Percentiles rank a stretch among this genome's conserved stretches.
phyloP scores from a whole-genome alignment of 2,888 invertebrate genomes.

The Sminthurides aquaticus region DNA sequence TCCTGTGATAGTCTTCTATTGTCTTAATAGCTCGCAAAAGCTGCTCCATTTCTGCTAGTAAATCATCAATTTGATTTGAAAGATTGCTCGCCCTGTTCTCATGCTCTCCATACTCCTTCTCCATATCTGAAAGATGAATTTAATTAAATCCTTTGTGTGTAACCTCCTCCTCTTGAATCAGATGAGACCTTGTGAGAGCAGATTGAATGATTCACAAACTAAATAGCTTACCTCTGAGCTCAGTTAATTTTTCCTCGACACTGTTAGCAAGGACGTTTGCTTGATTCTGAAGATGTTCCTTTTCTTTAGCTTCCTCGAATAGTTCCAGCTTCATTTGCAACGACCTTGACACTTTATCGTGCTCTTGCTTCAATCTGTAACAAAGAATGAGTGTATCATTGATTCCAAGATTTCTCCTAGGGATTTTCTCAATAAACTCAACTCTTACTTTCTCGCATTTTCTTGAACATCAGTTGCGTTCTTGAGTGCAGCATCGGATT shows the following conservation, averaged over 20 bases:
- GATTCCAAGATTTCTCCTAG: neutral
- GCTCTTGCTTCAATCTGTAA: slow-evolving; percentile 56
- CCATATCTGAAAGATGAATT: slow-evolving; percentile 51
- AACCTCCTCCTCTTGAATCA: neutral
- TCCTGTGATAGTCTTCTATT: slow-evolving; percentile 58
- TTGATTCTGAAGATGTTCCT: slow-evolving; percentile 66
- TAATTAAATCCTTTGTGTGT: neutral
- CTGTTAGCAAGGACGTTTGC: slow-evolving; percentile 76
- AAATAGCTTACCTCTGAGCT: slow-evolving; percentile 54
- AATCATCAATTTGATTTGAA: slow-evolving; percentile 55
- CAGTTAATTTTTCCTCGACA: slow-evolving; percentile 65
- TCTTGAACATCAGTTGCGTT: slow-evolving; percentile 64
- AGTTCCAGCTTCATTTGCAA: slow-evolving; percentile 65
- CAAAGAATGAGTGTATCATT: neutral
- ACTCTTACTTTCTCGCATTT: slow-evolving; percentile 51
- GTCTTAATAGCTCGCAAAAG: slow-evolving; percentile 57
- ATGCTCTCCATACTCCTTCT: slow-evolving; percentile 60
- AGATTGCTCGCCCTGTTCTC: slow-evolving; percentile 57
- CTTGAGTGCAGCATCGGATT: slow-evolving; percentile 64
- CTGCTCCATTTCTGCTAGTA: slow-evolving; percentile 58
- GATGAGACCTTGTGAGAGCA: too few species aligned
- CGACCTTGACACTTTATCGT: slow-evolving; percentile 62
- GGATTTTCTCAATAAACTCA: neutral
- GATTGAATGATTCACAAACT: neutral
- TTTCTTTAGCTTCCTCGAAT: slow-evolving; percentile 68